phyloP scores from a whole-genome alignment of 2,113 vertebrate genomes.

The Neodon shergylaensis region DNA sequence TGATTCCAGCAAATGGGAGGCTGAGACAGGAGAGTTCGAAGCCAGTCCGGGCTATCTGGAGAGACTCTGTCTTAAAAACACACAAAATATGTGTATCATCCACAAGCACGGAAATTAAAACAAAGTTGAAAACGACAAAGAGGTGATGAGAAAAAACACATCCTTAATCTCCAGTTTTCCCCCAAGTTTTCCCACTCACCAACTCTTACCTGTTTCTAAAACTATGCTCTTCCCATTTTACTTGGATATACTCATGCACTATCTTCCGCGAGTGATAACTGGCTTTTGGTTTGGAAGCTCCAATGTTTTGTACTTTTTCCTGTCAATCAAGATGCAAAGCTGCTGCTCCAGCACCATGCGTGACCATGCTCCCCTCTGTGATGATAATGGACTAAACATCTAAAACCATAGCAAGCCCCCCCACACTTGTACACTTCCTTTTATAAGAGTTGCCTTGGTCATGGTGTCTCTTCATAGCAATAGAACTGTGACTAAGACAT shows the following conservation, averaged over 20 bases:
- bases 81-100: not conserved
- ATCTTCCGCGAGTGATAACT: not conserved
- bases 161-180: not conserved
- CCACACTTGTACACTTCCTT: not conserved
- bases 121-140: constrained; percentile 3
- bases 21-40: not conserved
- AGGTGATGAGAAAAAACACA: not conserved
- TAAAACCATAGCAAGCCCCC: not conserved
- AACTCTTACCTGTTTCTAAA: not conserved
- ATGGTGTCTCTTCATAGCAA: not conserved
- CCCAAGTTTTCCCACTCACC: not conserved
- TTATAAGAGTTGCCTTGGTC: not conserved
- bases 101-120: constrained; percentile 1
- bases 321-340: not conserved
- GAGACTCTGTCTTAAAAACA: not conserved
- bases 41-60: not conserved
- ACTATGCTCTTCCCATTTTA: not conserved
- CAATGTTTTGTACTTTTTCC: not conserved
- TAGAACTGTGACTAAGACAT: not conserved
- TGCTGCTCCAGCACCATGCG: not conserved
- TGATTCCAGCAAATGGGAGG: not conserved
- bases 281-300: constrained; percentile 19
- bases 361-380: not conserved
- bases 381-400: not conserved
- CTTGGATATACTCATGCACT: not conserved